phyloP scores from a whole-genome alignment of 1,140 invertebrate species.

The Rhynchophorus ferrugineus region DNA sequence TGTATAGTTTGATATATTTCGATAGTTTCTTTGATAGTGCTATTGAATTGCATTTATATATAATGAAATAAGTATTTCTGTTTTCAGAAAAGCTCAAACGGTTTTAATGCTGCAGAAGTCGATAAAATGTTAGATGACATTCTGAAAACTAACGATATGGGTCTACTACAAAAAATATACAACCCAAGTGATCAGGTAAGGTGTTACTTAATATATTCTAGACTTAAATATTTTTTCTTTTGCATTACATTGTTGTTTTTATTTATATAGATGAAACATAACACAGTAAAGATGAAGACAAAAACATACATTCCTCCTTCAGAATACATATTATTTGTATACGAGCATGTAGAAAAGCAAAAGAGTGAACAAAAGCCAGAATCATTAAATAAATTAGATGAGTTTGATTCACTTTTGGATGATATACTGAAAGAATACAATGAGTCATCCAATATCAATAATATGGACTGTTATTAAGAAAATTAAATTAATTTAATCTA shows the following conservation, averaged over 20 bases:
- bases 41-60: not conserved
- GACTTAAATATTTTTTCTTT: no score
- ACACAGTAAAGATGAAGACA: constrained; percentile 26
- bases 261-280: no score
- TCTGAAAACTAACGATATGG: constrained; percentile 48
- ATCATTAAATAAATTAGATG: constrained; percentile 52
- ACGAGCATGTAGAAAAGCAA: constrained; percentile 47
- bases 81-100: no score
- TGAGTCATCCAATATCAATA: constrained; percentile 43
- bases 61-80: not conserved
- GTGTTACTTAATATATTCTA: no score
- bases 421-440: constrained; percentile 55
- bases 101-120: constrained; percentile 21
- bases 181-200: constrained; percentile 40
- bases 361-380: constrained; percentile 48
- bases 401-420: constrained; percentile 55
- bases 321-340: constrained; percentile 49
- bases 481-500: no score
- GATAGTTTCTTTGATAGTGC: no score
- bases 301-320: constrained; percentile 45
- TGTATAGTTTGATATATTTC: no score
- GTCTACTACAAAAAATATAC: constrained; percentile 50
- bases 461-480: constrained; percentile 57
- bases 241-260: no score
- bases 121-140: constrained; percentile 46